A percentile compares a stretch with the other conserved stretches of the same genome.
Conservation (phyloP, 2,113 vertebrate genomes). For the Acanthisitta chloris region DNA sequence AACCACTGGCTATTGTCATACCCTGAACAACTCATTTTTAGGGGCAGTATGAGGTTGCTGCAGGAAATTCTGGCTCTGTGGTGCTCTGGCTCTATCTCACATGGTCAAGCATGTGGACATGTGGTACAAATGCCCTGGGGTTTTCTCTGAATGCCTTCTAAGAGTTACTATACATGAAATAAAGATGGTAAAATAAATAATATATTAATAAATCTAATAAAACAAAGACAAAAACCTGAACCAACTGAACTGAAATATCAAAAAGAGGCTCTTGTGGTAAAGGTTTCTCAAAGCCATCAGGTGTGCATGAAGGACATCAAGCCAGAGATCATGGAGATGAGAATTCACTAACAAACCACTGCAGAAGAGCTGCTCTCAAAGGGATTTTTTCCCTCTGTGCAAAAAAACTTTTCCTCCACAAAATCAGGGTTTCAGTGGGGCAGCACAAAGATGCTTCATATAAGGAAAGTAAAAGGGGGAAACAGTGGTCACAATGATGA, state of each 20-base stretch:
- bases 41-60: not conserved
- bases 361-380: not conserved
- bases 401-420: not conserved
- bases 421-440: not conserved
- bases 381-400: fast-evolving
- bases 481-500: fast-evolving
- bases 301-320: not conserved
- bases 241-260: not conserved
- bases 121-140: not conserved
- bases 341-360: not conserved
- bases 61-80: not conserved
- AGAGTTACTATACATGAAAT: not conserved
- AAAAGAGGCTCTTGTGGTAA: not conserved
- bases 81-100: not conserved
- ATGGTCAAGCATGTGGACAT: not conserved
- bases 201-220: not conserved
- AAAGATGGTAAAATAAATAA: not conserved
- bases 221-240: not conserved
- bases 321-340: not conserved
- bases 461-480: not conserved
- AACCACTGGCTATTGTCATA: not conserved
- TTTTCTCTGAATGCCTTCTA: not conserved
- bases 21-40: not conserved
- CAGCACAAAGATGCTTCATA: not conserved
- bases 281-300: not conserved